phyloP scores from a whole-genome alignment of 2,113 vertebrate genomes.

The Stictonetta naevosa region DNA sequence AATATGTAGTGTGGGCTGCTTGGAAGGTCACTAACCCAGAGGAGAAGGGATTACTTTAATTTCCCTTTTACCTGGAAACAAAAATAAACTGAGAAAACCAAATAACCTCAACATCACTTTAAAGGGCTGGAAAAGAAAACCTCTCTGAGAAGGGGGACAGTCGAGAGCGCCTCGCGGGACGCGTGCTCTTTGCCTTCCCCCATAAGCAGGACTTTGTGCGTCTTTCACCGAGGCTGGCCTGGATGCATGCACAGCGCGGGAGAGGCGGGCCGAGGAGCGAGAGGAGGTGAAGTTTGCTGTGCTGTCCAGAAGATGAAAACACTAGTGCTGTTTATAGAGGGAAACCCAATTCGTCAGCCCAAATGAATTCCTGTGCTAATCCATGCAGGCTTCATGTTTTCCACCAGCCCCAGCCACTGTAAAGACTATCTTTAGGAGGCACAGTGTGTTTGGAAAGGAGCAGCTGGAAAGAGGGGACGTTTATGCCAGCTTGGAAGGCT shows the following conservation, averaged over 20 bases:
- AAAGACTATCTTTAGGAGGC: constrained; percentile 83
- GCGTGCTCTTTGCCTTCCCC: constrained; percentile 42
- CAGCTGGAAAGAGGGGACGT: constrained; percentile 80
- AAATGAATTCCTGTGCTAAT: constrained; percentile 80
- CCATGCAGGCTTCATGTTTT: constrained; percentile 82
- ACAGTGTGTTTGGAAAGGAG: constrained; percentile 79
- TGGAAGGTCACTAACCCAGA: background rate
- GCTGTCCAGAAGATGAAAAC: constrained; percentile 71
- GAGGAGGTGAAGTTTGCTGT: constrained; percentile 58
- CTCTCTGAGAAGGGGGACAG: constrained; percentile 1
- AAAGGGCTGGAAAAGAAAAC: constrained; percentile 12
- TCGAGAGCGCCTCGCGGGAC: background rate
- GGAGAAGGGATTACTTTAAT: constrained; percentile 8
- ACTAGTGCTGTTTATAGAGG: constrained; percentile 86
- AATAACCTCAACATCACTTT: background rate
- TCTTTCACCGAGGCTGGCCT: constrained; percentile 21
- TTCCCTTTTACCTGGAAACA: constrained; percentile 65
- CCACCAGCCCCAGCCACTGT: constrained; percentile 74
- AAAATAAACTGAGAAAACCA: constrained; percentile 40
- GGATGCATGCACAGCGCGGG: background rate
- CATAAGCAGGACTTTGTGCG: background rate
- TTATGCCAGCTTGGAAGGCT: constrained; percentile 85
- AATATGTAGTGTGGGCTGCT: background rate
- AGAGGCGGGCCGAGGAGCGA: background rate
- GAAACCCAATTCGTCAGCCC: constrained; percentile 81